phyloP scores from a whole-genome alignment of 2,797 vertebrate genomes.

The Gambusia yucatana region DNA sequence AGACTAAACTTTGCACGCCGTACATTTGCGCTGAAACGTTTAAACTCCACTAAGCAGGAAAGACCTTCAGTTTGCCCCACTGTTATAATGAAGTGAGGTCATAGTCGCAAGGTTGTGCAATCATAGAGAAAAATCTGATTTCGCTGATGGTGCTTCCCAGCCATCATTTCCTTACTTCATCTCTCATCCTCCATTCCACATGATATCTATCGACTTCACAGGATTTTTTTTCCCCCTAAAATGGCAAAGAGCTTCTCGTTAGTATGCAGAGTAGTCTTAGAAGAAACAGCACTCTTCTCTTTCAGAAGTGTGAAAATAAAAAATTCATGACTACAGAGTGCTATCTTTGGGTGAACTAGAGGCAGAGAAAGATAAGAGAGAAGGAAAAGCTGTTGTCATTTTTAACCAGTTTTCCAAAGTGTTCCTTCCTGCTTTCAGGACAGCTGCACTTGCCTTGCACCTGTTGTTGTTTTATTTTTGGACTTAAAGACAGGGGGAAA shows the following conservation, averaged over 20 bases:
- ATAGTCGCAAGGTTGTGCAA: constrained; percentile 46
- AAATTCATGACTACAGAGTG: constrained; percentile 76
- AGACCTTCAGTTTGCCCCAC: constrained; percentile 26
- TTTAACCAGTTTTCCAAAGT: constrained; percentile 32
- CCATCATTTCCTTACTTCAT: constrained; percentile 35
- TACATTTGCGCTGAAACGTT: constrained; percentile 35
- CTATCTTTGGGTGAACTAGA: constrained; percentile 40
- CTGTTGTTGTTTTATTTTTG: constrained; percentile 32
- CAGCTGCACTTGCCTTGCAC: constrained; percentile 31
- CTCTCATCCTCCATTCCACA: constrained; percentile 54
- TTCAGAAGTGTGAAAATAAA: constrained; percentile 73
- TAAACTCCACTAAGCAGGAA: constrained; percentile 3
- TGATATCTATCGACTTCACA: constrained; percentile 61
- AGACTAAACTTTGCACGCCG: constrained; percentile 32
- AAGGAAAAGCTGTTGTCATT: constrained; percentile 43
- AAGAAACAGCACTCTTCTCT: constrained; percentile 64
- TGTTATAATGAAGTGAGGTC: constrained; percentile 36
- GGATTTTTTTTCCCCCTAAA: constrained; percentile 24
- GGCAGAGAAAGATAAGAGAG: constrained; percentile 33
- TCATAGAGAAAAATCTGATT: constrained; percentile 51
- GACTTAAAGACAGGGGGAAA: constrained; percentile 24
- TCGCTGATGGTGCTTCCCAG: constrained; percentile 45
- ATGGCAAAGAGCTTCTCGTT: constrained; percentile 64
- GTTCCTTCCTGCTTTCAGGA: constrained; percentile 20
- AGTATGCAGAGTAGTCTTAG: constrained; percentile 69